Evolutionary conservation across 2,797 vertebrate species (phyloP), one percentile per base, ranked within the genome.

Genomic region (Clarias laeviceps): DNA sequence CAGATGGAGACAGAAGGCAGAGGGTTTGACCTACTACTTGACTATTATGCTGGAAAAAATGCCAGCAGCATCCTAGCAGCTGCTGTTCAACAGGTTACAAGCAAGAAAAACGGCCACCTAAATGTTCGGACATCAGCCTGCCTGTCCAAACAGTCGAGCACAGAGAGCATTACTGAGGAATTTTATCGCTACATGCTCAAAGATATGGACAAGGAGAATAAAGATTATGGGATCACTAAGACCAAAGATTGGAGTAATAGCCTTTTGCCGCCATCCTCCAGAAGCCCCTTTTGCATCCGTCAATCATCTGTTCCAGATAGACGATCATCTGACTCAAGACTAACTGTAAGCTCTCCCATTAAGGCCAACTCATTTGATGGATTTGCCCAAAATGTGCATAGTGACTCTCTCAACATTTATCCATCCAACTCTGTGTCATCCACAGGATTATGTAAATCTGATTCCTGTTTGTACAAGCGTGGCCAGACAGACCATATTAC

Each of bases 1-100:
- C 98, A 99, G 92, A 99, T 99, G 98, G 98, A 99, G 92, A 97
- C 92, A 0, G 98, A 99, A 93, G 98, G 98, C 66, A 94, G 98
- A 87, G 97, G 96, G 0, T 99, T 99, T 91, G 98, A 99, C 91
- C 93, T 99, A 32, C 91, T 99, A 69, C 91, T 99, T 86, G 98
- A 99, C 92, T 99, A 99, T 89, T 99, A 99, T 0, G 98, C 98
- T 7, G 97, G 97, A 66, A 98, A 97, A 94, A 98, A 99, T 34
- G 98, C 98, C 29, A 97, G 94, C 92, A 97, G 84, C 91, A 99
- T 99, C 86, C 91, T 99, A 91, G 93, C 93, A 81, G 96, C 97
- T 40, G 98, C 98, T 9, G 92, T 99, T 84, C 97, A 98, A 84
- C 98, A 99, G 91, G 96, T 96, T 77, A 96, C 96, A 4, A 94